These are phyloP conservation scores for Tryphoninae sp. DNA, from an alignment of 2,888 invertebrate genomes.

Conservation along the genomic window DNA sequence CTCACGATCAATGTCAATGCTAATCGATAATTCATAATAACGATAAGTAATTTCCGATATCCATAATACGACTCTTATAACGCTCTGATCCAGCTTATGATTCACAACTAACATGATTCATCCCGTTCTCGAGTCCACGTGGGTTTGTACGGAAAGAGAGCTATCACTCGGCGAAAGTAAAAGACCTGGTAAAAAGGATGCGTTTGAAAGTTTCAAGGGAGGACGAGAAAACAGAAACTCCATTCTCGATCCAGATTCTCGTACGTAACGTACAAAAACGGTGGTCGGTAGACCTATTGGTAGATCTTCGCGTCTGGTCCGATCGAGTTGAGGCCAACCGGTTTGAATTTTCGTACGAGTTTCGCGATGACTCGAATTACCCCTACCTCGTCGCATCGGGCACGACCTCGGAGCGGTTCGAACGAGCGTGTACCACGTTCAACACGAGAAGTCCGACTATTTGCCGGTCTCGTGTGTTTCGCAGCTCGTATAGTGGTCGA, in stretches of 20 bases:
- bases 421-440: not conserved
- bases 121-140: not conserved
- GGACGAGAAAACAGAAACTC: not conserved
- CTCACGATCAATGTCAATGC: no score
- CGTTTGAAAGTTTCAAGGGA: not conserved
- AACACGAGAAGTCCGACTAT: conserved; percentile 23
- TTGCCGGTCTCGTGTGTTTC: not conserved
- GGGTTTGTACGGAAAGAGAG: not conserved
- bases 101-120: not conserved
- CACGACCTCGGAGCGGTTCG: conserved; percentile 27
- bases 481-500: conserved; percentile 1
- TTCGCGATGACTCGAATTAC: conserved; percentile 39
- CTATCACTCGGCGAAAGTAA: not conserved
- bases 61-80: not conserved
- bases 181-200: not conserved
- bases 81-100: not conserved
- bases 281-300: no score
- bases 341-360: conserved; percentile 51
- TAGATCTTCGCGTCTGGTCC: not conserved
- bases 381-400: conserved; percentile 9
- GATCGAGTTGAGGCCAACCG: conserved; percentile 30
- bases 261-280: no score
- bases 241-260: not conserved
- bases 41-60: no score
- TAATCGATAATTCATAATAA: no score